Evolutionary conservation across 2,113 vertebrate species (phyloP).

Genomic region (Corythornis cristatus): DNA sequence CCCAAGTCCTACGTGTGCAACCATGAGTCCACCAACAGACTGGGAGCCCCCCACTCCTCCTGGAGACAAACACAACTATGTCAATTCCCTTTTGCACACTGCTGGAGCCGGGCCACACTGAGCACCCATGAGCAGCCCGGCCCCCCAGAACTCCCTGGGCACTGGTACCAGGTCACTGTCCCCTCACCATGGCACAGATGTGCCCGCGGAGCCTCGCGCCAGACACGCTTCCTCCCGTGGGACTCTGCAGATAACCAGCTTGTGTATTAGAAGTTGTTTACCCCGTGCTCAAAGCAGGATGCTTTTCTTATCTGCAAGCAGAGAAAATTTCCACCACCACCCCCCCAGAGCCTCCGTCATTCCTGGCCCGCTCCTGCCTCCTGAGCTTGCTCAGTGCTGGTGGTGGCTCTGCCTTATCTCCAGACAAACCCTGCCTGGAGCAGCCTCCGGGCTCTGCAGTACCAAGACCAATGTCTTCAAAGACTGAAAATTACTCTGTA

Average conservation of each 20-base stretch:
- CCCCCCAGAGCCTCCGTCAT: not conserved
- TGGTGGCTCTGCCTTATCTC: constrained; percentile 58
- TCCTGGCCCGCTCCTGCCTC: constrained; percentile 6
- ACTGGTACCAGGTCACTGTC: rapidly evolving
- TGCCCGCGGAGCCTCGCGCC: not conserved
- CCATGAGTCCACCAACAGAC: not conserved
- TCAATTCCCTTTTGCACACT: not conserved
- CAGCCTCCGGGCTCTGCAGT: constrained; percentile 19
- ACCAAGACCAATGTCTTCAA: constrained; percentile 19
- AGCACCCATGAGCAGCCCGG: rapidly evolving
- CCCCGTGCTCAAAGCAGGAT: constrained; percentile 32
- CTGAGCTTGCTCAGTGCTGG: not conserved
- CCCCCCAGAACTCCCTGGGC: not conserved
- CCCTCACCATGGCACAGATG: not conserved
- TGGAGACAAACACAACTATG: not conserved
- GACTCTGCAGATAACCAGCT: constrained; percentile 10
- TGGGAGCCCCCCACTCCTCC: not conserved
- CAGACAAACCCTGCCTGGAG: constrained; percentile 23
- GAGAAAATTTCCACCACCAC: not conserved
- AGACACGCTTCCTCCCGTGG: constrained; percentile 6
- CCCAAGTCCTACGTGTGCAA: not conserved
- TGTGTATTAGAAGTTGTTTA: constrained; percentile 48
- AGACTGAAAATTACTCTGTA: constrained; percentile 27
- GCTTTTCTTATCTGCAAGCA: constrained; percentile 58
- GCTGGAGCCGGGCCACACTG: not conserved